These are phyloP conservation scores for Actinostola sp. DNA, from an alignment of 92 coral and sea anemone genomes.

Conservation along the genomic window DNA sequence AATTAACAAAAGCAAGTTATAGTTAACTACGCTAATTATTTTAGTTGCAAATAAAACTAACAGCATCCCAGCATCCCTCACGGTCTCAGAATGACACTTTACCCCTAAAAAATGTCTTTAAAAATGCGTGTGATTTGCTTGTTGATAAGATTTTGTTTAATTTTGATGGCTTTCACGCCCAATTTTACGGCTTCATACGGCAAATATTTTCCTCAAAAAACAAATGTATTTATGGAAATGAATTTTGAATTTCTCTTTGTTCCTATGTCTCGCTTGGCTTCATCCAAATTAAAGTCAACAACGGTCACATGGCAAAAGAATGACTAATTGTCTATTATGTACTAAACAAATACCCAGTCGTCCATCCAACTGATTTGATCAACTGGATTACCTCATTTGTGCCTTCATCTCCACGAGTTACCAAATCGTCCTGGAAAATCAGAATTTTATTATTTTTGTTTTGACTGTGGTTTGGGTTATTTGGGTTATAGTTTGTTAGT, in stretches of 20 bases:
- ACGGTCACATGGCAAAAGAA: conserved; percentile 18
- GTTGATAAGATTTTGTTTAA: too few species aligned
- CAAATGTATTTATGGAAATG: neutral
- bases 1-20: too few species aligned
- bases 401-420: neutral
- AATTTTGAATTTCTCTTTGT: neutral
- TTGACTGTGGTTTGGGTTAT: neutral
- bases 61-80: too few species aligned
- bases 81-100: too few species aligned
- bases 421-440: neutral
- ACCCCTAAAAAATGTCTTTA: too few species aligned
- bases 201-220: neutral
- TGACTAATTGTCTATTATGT: conserved; percentile 13
- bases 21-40: too few species aligned
- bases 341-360: conserved; percentile 9
- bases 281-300: conserved; percentile 9
- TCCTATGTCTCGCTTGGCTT: neutral
- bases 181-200: too few species aligned
- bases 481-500: neutral
- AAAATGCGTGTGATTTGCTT: too few species aligned
- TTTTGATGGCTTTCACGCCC: too few species aligned
- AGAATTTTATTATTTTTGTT: neutral
- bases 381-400: conserved; percentile 1
- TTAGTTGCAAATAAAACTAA: too few species aligned
- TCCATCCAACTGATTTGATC: neutral